Evolutionary conservation across 2,797 vertebrate genomes (phyloP).

Genomic region (Takifugu ocellatus): DNA sequence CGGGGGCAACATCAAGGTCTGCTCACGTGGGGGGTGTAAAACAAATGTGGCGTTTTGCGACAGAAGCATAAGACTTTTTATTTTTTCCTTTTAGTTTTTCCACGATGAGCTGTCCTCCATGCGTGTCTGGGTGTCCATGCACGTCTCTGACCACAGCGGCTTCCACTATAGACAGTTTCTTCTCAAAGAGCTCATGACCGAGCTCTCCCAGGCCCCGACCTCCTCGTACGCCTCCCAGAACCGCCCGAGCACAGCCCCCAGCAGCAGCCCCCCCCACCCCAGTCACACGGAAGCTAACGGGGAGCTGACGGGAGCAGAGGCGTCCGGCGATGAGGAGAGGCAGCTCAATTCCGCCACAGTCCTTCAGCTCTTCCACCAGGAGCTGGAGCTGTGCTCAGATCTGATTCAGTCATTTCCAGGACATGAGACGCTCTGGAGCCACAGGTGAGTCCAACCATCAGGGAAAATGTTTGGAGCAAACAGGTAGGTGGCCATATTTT

Average conservation of each 20-base stretch:
- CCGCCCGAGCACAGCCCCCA: slow-evolving; percentile 29
- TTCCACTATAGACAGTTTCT: slow-evolving; percentile 98
- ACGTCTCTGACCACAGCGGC: slow-evolving; percentile 97
- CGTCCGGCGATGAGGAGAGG: slow-evolving; percentile 29
- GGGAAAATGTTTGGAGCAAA: too few relatives aligned
- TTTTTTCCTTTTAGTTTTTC: slow-evolving; percentile 76
- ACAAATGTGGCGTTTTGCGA: too few relatives aligned
- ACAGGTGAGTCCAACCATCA: slow-evolving; percentile 80
- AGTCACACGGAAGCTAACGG: slow-evolving; percentile 68
- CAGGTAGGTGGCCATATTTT: not conserved
- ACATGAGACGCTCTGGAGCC: slow-evolving; percentile 96
- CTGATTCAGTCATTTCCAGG: slow-evolving; percentile 92
- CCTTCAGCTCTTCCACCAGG: slow-evolving; percentile 77
- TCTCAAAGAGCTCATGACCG: slow-evolving; percentile 82
- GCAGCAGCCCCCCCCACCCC: slow-evolving; percentile 25
- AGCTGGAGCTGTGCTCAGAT: slow-evolving; percentile 89
- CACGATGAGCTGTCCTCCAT: slow-evolving; percentile 90
- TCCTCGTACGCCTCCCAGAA: slow-evolving; percentile 14
- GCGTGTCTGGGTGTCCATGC: slow-evolving; percentile 91
- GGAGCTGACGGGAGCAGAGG: slow-evolving; percentile 49
- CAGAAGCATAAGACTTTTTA: too few relatives aligned
- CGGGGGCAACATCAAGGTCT: slow-evolving; percentile 86
- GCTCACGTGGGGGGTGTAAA: not conserved
- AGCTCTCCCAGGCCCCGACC: slow-evolving; percentile 57
- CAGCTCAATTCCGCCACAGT: slow-evolving; percentile 56